Base-by-base conservation (phyloP, 1,140 invertebrate species). In the Dreissena polymorpha region DNA sequence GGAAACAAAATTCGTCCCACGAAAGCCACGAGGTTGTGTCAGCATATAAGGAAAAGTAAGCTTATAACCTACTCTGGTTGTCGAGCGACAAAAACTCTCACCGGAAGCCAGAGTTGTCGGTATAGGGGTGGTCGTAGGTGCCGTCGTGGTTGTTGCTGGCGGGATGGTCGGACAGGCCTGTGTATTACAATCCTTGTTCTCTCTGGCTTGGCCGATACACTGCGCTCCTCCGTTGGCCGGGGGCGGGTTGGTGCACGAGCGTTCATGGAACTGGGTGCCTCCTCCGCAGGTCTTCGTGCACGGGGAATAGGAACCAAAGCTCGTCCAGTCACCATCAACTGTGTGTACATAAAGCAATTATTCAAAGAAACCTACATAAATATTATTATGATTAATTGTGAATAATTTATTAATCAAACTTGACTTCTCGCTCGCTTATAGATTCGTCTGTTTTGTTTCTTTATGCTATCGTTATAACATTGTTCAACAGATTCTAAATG, bases 271-370 rank as follows among this genome's bases (percentile, higher is more conserved):
- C 14, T 96, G 94, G 53, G 96, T 94, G 0, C 97, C 98, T 91
- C 97, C 96, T 0, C 97, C 97, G 91, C 98, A 99, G 0, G 96
- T 96, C 0, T 96, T 96, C 86, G 96, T 97, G 93, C 98, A 99
- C 6, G 96, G 94, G 13, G 96, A 95, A 97, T 97, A 99, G 95
- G 53, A 96, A 95, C 16, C 95, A 94, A 67, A 96, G 0, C 65
- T 78, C 18, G 82, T 87, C 91, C 91, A 92, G 39, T 74, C 69
- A 25, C 91, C 91, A 73, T 91, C 86, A 51, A 90, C 87, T 88
- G 85, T 16, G 39, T 69, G 39, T 39, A 39, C 39, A 39, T 5
- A 39, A 39, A 39, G 39, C 39, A 39, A 5, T 39, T 39, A 39
- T 39, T 39, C 39, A 39, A 39, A 39, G 39, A 39, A 39, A 39